Evolutionary conservation across 2,888 invertebrate genomes (phyloP), one percentile per base, ranked within the genome.

Genomic region (Rapana venosa): DNA sequence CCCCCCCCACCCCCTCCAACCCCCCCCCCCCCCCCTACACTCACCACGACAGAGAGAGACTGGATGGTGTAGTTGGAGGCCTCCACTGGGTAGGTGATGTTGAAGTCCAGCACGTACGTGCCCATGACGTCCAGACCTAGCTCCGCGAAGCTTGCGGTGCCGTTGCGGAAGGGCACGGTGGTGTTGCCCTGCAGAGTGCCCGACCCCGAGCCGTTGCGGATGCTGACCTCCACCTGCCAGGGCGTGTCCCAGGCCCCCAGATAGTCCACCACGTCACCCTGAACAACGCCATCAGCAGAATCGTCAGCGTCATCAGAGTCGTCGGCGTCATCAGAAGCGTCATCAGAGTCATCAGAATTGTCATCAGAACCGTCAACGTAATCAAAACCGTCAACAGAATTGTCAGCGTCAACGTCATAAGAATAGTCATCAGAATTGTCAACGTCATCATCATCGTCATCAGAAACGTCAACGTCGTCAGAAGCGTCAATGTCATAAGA

Each of bases 111-210:
- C 26, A 93, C 90, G 91, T 94, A 95, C 26, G 84, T 89, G 1
- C 95, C 95, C 87, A 92, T 92, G 88, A 94, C 94, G 26, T 93
- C 92, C n/a, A 95, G 93, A 20, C 91, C 91, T 8, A 95, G 92
- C 66, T 93, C 94, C 0, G 94, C 94, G 91, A 95, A 95, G 92
- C 94, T 95, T 36, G 95, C 95, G 93, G 94, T 95, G 30, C 95
- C 95, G 83, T 94, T 90, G 11, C 91, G 87, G 87, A 95, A 93
- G 20, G 92, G 91, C 0, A 94, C 92, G 0, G 91, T 93, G 5
- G 92, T 91, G 32, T 93, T 93, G 13, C 95, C 95, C 13, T 88
- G 87, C 11, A 95, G 91, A 0, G 83, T 86, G 15, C 94, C 94
- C 20, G 87, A 90, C 11, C 93, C 94, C 22, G 26, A 13, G 11